phyloP scores from a whole-genome alignment of 2,888 invertebrate genomes.

The Coenonympha glycerion region DNA sequence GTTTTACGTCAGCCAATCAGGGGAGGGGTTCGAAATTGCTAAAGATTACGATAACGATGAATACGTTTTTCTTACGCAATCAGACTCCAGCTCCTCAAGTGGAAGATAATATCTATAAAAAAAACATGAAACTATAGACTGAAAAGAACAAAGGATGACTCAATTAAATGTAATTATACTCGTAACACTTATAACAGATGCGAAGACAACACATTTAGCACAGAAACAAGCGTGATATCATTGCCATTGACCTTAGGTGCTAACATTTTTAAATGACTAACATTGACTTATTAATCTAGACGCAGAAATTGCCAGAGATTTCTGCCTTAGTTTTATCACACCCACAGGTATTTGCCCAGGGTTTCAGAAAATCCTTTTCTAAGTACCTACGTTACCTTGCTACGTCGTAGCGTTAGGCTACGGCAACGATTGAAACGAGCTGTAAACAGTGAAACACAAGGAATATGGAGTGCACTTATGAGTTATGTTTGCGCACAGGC shows the following conservation, averaged over 20 bases:
- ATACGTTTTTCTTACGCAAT: too few species aligned
- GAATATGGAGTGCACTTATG: too few species aligned
- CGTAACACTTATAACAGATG: background rate
- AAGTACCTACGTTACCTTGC: background rate
- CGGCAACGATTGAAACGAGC: too few species aligned
- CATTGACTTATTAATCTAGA: too few species aligned
- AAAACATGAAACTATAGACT: too few species aligned
- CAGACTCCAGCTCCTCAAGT: too few species aligned
- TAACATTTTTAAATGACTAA: background rate
- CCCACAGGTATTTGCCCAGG: background rate
- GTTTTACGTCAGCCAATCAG: too few species aligned
- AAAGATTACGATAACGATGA: too few species aligned
- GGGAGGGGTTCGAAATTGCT: too few species aligned
- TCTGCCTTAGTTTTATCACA: background rate
- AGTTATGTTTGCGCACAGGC: too few species aligned
- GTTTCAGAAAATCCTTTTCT: background rate
- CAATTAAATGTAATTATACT: background rate
- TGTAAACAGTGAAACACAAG: too few species aligned
- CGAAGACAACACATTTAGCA: background rate
- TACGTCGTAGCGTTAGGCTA: slow-evolving; percentile 3
- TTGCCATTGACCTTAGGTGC: background rate
- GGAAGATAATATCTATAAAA: too few species aligned
- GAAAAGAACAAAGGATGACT: background rate
- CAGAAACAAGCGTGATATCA: slow-evolving; percentile 3
- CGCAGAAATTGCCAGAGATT: background rate